Conservation (phyloP, 2,888 invertebrate genomes). For the Acanthoscelides obtectus region DNA sequence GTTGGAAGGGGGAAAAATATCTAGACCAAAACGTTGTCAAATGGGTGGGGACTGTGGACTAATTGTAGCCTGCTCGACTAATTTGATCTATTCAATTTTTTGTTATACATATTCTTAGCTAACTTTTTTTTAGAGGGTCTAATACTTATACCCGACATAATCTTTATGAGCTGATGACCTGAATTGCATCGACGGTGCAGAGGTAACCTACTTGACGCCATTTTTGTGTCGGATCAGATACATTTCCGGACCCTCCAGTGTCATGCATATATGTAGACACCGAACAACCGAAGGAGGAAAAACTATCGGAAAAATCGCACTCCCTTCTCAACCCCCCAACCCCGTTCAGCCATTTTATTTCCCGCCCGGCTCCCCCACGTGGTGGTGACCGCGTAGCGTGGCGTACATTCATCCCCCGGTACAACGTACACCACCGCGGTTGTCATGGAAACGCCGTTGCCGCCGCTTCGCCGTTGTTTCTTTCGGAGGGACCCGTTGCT, state of each 20-base stretch:
- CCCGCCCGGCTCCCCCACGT: neutral
- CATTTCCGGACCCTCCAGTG: slow-evolving; percentile 9
- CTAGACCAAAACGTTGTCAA: too few species aligned
- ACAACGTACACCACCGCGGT: slow-evolving; percentile 13
- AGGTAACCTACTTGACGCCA: too few species aligned
- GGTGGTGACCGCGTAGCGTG: neutral
- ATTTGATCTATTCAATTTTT: too few species aligned
- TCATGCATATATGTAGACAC: slow-evolving; percentile 6
- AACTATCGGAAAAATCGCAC: neutral
- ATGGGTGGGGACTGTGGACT: too few species aligned
- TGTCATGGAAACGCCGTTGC: slow-evolving; percentile 34
- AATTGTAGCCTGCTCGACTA: too few species aligned
- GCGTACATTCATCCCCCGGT: neutral
- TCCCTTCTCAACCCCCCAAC: neutral
- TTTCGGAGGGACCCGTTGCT: neutral
- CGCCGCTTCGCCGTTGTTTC: neutral
- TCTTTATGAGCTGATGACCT: too few species aligned
- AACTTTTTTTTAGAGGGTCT: too few species aligned
- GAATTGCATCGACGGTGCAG: too few species aligned
- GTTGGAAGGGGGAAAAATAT: too few species aligned
- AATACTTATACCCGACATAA: too few species aligned
- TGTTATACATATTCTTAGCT: too few species aligned
- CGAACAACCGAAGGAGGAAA: neutral
- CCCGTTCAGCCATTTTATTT: neutral
- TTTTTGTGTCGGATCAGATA: slow-evolving; percentile 18